Evolutionary conservation across 1,140 invertebrate species (phyloP).

Genomic region (Sesamia nonagrioides): DNA sequence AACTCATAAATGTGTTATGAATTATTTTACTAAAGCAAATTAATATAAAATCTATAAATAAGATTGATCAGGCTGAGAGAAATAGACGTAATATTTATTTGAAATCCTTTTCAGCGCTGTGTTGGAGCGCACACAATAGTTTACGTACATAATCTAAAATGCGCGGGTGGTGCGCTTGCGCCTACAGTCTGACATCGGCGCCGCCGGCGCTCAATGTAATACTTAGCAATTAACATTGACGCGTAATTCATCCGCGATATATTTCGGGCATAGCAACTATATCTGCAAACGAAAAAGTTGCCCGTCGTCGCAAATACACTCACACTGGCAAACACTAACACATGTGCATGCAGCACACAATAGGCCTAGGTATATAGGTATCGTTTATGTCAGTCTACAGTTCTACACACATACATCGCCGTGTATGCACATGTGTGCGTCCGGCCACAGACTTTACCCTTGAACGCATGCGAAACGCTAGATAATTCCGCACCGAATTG

Average conservation of each 20-base stretch:
- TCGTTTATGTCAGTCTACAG: conserved; percentile 59
- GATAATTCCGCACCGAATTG: conserved; percentile 76
- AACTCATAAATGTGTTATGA: background rate
- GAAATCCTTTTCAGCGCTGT: conserved; percentile 19
- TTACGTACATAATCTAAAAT: conserved; percentile 42
- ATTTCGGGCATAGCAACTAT: conserved; percentile 84
- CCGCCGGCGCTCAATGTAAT: conserved; percentile 57
- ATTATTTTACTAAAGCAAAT: background rate
- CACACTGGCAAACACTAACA: conserved; percentile 67
- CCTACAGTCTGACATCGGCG: conserved; percentile 37
- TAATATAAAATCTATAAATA: background rate
- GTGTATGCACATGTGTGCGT: conserved; percentile 68
- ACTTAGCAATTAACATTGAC: conserved; percentile 72
- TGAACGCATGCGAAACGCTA: conserved; percentile 80
- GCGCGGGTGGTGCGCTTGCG: conserved; percentile 38
- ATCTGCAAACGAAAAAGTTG: conserved; percentile 83
- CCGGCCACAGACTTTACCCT: conserved; percentile 84
- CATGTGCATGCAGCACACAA: conserved; percentile 68
- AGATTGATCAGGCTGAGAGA: background rate
- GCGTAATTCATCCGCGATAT: conserved; percentile 76
- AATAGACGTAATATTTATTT: background rate
- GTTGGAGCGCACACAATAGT: background rate
- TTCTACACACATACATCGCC: conserved; percentile 66
- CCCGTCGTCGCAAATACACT: conserved; percentile 72
- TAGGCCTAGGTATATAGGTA: conserved; percentile 73